phyloP scores from a whole-genome alignment of 2,113 vertebrate species.

The Apus apus region DNA sequence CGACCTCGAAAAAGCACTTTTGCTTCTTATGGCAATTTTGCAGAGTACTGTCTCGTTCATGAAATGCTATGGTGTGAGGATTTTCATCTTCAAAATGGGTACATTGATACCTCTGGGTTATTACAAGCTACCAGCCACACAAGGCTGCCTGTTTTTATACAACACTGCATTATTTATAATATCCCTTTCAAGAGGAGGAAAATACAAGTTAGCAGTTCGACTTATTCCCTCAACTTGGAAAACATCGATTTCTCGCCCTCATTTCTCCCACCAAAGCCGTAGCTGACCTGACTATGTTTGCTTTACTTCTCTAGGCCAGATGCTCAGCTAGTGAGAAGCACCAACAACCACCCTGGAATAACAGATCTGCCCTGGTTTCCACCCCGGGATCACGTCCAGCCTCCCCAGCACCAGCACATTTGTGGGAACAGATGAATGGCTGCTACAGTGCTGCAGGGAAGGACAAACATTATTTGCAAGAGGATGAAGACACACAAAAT shows the following conservation, averaged over 20 bases:
- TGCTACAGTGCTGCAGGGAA: neutral
- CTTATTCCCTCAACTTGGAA: neutral
- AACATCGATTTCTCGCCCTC: neutral
- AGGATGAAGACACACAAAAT: neutral
- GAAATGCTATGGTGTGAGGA: neutral
- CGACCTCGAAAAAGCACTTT: neutral
- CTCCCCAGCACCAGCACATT: neutral
- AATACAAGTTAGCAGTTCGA: neutral
- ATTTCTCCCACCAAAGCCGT: neutral
- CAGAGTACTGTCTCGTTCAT: neutral
- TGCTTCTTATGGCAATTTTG: neutral
- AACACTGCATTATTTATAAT: constrained; percentile 41
- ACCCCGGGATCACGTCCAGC: neutral
- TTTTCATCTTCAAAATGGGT: constrained; percentile 54
- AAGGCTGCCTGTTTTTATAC: constrained; percentile 36
- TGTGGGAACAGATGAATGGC: neutral
- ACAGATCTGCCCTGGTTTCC: neutral
- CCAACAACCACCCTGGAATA: neutral
- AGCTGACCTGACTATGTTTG: neutral
- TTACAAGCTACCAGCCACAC: neutral
- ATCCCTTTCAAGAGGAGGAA: constrained; percentile 22
- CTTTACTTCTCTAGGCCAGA: neutral
- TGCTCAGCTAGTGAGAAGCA: neutral
- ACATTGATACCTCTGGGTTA: constrained; percentile 46
- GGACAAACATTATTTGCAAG: neutral